Evolutionary conservation across 2,888 invertebrate genomes (phyloP).

Genomic region (Apamea sordens): DNA sequence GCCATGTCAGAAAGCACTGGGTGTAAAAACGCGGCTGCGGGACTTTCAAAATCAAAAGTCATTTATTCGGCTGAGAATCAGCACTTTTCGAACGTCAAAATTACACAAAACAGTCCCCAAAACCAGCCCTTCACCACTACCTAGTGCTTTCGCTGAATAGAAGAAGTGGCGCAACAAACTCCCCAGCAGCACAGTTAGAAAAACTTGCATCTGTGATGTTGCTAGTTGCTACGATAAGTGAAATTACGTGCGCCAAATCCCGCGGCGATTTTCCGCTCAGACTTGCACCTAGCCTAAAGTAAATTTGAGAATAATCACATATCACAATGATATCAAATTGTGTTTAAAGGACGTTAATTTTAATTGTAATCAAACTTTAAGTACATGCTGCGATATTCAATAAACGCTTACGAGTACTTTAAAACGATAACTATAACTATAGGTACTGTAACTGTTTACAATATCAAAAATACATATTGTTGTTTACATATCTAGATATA

Average conservation of each 20-base stretch:
- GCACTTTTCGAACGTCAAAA: not conserved
- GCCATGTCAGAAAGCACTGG: no score
- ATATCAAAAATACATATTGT: slow-evolving; percentile 31
- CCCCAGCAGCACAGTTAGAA: not conserved
- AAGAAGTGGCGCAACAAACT: not conserved
- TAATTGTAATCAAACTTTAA: slow-evolving; percentile 14
- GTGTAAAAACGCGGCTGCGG: not conserved
- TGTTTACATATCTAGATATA: slow-evolving; percentile 5
- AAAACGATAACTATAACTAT: not conserved
- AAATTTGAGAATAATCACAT: slow-evolving; percentile 62
- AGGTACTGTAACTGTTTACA: slow-evolving; percentile 14
- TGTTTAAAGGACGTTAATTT: not conserved
- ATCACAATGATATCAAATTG: slow-evolving; percentile 51
- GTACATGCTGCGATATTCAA: slow-evolving; percentile 29
- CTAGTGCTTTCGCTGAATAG: not conserved
- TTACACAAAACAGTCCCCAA: not conserved
- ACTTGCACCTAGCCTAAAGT: not conserved
- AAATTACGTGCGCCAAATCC: not conserved
- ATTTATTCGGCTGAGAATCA: not conserved
- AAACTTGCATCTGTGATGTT: not conserved
- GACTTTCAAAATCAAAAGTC: not conserved
- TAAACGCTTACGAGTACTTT: not conserved
- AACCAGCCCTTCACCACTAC: not conserved
- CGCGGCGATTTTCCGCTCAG: not conserved
- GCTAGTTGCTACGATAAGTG: not conserved